Base-by-base conservation (phyloP, 2,888 invertebrate species). In the Beris morrisii region DNA sequence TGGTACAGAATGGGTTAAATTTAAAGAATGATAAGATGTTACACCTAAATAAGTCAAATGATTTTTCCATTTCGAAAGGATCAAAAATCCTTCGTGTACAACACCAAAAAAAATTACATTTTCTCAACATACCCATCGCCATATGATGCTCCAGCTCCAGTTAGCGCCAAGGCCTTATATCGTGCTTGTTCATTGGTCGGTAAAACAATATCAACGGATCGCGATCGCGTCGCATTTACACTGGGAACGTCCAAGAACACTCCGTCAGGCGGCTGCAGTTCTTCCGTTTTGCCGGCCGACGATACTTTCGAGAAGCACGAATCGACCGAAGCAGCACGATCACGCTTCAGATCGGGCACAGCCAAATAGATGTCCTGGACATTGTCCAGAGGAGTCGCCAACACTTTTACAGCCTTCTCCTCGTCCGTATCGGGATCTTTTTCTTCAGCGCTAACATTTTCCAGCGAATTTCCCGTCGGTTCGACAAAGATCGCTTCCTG, bases 291-390 rank as follows among this genome's bases (percentile, higher is more conserved):
- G 65, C 86, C 86, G 70, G 86, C 85, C 56, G 90, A 88, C 30
- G 88, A 85, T 61, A 90, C 86, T 81, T 90, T 90, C 67, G 91
- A 87, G 79, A 93, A 93, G 76, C 92, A 91, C 15, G 93, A 92
- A 77, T 93, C 93, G 2, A 94, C 92, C 0, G 93, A 93, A 43
- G 92, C 93, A 15, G 93, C 93, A 15, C 93, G 87, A 76, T 93
- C 93, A 31, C 93, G 85, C 77, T 89, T 90, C 71, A 93, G 79
- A 74, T 93, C 92, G 48, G 93, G 93, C 69, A 93, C 93, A 67
- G 91, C 87, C 53, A 92, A 81, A 76, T 89, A 91, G 70, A 91
- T 88, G 73, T 91, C 90, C 69, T 88, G 85, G 6, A 91, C 89
- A 56, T 85, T 78, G 68, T 73, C 72, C 28, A 57, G 22, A 5